These are phyloP conservation scores for Trachymyrmex cornetzi DNA, from an alignment of 1,140 invertebrate species.

Conservation along the genomic window DNA sequence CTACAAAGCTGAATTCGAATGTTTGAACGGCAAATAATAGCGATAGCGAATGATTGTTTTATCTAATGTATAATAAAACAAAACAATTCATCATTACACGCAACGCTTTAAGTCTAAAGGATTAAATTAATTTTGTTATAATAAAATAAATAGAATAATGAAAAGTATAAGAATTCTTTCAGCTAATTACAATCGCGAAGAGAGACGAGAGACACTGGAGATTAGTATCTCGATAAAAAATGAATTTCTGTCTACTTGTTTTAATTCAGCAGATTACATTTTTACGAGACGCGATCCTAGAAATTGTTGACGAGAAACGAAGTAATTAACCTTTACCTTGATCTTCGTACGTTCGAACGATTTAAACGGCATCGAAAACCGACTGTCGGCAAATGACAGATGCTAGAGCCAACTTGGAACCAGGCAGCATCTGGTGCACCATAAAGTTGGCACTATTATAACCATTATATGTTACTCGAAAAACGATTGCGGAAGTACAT, in stretches of 20 bases:
- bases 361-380: conserved; percentile 51
- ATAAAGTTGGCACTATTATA: conserved; percentile 56
- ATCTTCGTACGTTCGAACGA: conserved; percentile 40
- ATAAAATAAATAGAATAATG: neutral
- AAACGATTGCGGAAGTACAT: neutral
- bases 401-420: conserved; percentile 58
- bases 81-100: neutral
- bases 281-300: neutral
- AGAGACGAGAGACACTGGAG: too few relatives aligned
- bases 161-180: neutral
- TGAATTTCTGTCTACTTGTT: neutral
- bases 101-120: neutral
- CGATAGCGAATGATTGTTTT: neutral
- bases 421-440: conserved; percentile 13
- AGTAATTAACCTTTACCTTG: conserved; percentile 68
- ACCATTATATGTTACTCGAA: neutral
- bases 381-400: conserved; percentile 30
- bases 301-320: conserved; percentile 2
- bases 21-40: neutral
- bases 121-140: neutral
- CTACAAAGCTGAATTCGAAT: neutral
- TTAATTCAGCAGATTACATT: neutral
- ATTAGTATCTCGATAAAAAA: neutral
- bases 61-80: neutral
- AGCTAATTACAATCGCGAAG: neutral